Percentiles rank a stretch among this genome's conserved stretches.
Evolutionary conservation across 1,140 invertebrate species (phyloP).

Genomic region (Andricus grossulariae): DNA sequence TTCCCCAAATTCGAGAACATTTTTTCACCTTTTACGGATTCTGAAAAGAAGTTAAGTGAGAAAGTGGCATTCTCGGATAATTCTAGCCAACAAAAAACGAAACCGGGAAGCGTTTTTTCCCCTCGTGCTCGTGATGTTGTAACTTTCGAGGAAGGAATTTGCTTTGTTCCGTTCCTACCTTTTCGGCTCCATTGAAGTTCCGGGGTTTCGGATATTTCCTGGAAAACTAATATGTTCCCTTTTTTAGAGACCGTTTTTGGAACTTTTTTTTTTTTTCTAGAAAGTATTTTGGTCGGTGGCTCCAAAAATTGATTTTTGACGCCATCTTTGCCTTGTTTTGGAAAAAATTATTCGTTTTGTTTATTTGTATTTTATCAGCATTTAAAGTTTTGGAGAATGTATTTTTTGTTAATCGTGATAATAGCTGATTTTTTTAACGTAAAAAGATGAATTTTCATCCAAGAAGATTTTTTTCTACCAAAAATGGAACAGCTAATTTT

Average conservation of each 20-base stretch:
- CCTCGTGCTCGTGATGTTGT: too few species aligned
- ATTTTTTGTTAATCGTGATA: too few species aligned
- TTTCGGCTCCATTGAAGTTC: conserved; percentile 18
- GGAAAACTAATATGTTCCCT: background rate
- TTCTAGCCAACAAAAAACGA: conserved; percentile 43
- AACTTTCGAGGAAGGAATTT: background rate
- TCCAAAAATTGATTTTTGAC: conserved; percentile 21
- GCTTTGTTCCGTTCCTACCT: background rate
- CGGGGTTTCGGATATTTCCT: conserved; percentile 1
- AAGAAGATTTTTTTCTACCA: too few species aligned
- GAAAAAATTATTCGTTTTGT: background rate
- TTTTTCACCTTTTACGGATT: too few species aligned
- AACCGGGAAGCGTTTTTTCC: background rate
- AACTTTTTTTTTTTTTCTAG: background rate
- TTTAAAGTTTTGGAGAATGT: too few species aligned
- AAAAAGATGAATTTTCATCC: too few species aligned
- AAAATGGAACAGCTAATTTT: too few species aligned
- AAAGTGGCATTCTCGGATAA: conserved; percentile 43
- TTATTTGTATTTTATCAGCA: too few species aligned
- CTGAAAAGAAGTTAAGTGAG: conserved; percentile 26
- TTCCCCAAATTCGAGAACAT: too few species aligned
- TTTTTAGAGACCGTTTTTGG: background rate
- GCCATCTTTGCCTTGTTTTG: conserved; percentile 18
- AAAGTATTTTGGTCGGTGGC: background rate
- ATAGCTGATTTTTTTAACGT: too few species aligned